Evolutionary conservation across 2,113 vertebrate species (phyloP).

Genomic region (Atherinomorus stipes): DNA sequence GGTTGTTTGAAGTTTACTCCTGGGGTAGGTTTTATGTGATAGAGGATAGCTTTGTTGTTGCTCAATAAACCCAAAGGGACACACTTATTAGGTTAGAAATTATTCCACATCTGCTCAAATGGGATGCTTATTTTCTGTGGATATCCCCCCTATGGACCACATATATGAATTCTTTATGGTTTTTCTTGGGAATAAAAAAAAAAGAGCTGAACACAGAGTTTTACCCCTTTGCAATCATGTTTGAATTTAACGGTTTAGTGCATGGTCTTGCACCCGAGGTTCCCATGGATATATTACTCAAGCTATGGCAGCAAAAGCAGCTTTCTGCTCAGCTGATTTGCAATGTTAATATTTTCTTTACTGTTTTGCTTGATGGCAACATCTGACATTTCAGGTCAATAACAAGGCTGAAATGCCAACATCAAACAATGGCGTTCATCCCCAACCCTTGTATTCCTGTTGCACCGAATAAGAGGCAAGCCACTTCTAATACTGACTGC

Average conservation of each 20-base stretch:
- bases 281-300: not conserved
- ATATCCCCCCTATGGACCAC: conserved; percentile 26
- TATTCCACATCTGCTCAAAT: conserved; percentile 39
- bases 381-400: not conserved
- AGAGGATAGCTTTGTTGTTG: conserved; percentile 49
- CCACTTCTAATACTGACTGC: conserved; percentile 35
- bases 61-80: conserved; percentile 27
- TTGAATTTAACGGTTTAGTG: not conserved
- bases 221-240: not conserved
- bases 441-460: conserved; percentile 2
- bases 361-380: not conserved
- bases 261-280: not conserved
- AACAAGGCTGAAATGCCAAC: not conserved
- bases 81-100: conserved; percentile 44
- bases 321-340: not conserved
- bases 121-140: conserved; percentile 36
- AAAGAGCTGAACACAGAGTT: conserved; percentile 24
- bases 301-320: not conserved
- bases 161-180: conserved; percentile 36
- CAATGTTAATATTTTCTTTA: not conserved
- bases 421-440: not conserved
- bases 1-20: conserved; percentile 63
- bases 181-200: conserved; percentile 32
- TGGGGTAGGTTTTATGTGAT: conserved; percentile 48
- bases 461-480: not conserved